Evolutionary conservation across 2,113 vertebrate species (phyloP).

Genomic region (Ophthalmotilapia sp.): DNA sequence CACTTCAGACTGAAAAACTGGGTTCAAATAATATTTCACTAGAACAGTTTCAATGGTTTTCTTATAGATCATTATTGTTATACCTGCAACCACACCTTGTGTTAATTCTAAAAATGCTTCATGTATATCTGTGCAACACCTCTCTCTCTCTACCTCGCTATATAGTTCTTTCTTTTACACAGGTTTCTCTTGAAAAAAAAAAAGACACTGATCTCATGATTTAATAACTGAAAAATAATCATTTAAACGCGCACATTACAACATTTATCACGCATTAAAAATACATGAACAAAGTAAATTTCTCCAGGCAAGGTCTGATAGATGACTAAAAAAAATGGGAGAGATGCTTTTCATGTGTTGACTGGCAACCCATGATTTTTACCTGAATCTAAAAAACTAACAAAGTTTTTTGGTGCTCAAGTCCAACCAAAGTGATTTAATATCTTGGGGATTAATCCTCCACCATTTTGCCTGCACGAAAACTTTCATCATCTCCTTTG

Average conservation of each 20-base stretch:
- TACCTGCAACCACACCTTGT: background rate
- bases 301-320: background rate
- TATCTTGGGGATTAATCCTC: background rate
- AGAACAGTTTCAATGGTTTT: background rate
- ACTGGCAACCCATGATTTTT: background rate
- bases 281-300: background rate
- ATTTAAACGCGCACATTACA: background rate
- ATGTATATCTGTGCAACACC: background rate
- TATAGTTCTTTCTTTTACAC: background rate
- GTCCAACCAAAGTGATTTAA: background rate
- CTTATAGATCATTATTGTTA: background rate
- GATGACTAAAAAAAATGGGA: background rate
- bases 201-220: background rate
- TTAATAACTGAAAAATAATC: background rate
- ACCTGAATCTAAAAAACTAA: background rate
- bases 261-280: background rate
- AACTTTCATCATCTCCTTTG: background rate
- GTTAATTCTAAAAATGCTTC: background rate
- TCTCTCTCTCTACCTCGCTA: background rate
- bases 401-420: background rate
- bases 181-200: background rate
- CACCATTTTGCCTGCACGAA: rapidly evolving
- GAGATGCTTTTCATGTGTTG: background rate
- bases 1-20: background rate
- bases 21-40: background rate